A percentile compares a stretch with the other conserved stretches of the same genome.
Evolutionary conservation across 1,140 invertebrate species (phyloP).

Genomic region (Heterodera carotae): DNA sequence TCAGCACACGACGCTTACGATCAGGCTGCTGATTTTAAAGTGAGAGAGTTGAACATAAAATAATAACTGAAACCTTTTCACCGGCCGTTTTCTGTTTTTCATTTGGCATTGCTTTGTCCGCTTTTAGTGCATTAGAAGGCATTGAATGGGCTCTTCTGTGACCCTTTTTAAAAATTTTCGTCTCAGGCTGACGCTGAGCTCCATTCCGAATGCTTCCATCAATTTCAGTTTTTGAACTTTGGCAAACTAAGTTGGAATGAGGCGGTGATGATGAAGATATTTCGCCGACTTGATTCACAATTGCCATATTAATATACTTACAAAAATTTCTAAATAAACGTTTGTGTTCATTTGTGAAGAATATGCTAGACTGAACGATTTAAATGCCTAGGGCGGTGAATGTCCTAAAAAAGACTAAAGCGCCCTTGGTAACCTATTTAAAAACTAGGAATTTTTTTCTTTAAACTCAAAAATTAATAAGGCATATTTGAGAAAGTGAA

Average conservation of each 20-base stretch:
- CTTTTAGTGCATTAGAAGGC: conserved; percentile 43
- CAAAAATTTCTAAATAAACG: too few species aligned
- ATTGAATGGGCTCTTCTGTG: conserved; percentile 52
- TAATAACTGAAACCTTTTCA: conserved; percentile 4
- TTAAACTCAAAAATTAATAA: neutral
- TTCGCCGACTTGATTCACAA: neutral
- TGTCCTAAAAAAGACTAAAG: too few species aligned
- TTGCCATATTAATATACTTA: neutral
- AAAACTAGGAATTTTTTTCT: too few species aligned
- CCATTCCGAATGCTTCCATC: neutral
- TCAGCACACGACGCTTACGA: conserved; percentile 1
- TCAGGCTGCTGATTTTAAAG: conserved; percentile 7
- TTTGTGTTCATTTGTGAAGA: too few species aligned
- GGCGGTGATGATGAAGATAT: neutral
- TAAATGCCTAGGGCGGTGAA: too few species aligned
- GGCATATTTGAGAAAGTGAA: too few species aligned
- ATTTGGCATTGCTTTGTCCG: conserved; percentile 41
- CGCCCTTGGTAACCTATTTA: too few species aligned
- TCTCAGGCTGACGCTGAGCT: neutral
- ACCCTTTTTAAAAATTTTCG: conserved; percentile 42
- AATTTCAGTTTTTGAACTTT: neutral
- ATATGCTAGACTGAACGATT: too few species aligned
- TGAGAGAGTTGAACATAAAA: neutral
- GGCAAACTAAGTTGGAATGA: neutral
- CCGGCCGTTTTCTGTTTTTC: conserved; percentile 28